These are phyloP conservation scores for Plebejus argus DNA, from an alignment of 2,888 invertebrate genomes.

Conservation along the genomic window DNA sequence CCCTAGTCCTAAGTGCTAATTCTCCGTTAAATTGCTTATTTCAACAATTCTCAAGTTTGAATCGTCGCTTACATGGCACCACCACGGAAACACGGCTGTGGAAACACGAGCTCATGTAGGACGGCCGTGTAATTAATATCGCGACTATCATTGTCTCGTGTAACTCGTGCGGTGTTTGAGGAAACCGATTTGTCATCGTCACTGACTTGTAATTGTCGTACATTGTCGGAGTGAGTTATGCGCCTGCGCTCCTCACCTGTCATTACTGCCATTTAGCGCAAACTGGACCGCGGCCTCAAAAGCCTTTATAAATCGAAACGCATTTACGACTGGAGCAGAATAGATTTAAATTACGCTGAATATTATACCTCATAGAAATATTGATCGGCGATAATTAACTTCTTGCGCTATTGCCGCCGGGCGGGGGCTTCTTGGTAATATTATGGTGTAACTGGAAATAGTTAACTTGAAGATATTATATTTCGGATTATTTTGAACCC, in stretches of 20 bases:
- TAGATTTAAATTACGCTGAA: constrained; percentile 28
- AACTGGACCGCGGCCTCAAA: constrained; percentile 37
- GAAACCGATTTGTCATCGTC: constrained; percentile 77
- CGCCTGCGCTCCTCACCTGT: constrained; percentile 55
- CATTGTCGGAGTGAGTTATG: constrained; percentile 77
- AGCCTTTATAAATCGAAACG: constrained; percentile 22
- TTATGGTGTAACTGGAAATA: background rate
- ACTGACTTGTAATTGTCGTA: constrained; percentile 76
- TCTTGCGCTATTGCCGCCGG: constrained; percentile 14
- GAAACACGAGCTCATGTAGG: constrained; percentile 21
- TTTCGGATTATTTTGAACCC: background rate
- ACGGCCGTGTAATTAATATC: constrained; percentile 24
- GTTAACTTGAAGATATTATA: background rate
- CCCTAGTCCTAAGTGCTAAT: background rate
- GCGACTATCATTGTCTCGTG: constrained; percentile 20
- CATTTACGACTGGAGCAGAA: constrained; percentile 20
- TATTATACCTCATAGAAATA: constrained; percentile 29
- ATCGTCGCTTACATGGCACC: background rate
- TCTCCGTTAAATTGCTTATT: background rate
- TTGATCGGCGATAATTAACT: constrained; percentile 26
- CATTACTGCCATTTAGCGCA: constrained; percentile 43
- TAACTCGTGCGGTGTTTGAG: constrained; percentile 66
- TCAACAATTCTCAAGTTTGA: background rate
- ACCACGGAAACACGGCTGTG: background rate
- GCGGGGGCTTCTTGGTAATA: background rate